Evolutionary conservation across 2,797 vertebrate species (phyloP).

Genomic region (Cossypha niveicapilla): DNA sequence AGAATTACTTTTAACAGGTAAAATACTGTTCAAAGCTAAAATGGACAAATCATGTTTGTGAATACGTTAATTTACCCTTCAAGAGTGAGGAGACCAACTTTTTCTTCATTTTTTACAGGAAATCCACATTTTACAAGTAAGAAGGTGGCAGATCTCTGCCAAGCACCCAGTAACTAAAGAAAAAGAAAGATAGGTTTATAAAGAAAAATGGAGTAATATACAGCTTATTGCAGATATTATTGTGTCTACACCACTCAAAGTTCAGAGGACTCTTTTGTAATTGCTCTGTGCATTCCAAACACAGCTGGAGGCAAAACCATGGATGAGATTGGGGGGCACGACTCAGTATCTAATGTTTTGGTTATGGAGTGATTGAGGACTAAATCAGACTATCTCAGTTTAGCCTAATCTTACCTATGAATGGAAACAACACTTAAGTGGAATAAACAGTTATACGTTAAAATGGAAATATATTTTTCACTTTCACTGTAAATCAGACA

Average conservation of each 20-base stretch:
- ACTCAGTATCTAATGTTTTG: background rate
- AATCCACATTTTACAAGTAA: background rate
- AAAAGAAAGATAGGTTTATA: background rate
- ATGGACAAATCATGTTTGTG: background rate
- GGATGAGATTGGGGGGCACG: accelerated
- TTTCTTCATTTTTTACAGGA: background rate
- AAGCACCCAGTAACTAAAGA: background rate
- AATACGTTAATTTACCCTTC: background rate
- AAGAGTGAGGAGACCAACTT: background rate
- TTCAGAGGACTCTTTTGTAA: background rate
- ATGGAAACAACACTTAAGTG: background rate
- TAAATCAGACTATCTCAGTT: background rate
- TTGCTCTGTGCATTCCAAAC: background rate
- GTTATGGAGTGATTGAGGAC: background rate
- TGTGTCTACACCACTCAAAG: background rate
- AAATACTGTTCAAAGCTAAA: background rate
- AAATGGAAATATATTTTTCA: slow-evolving; percentile 35
- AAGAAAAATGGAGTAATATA: background rate
- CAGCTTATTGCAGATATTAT: background rate
- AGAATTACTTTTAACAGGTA: background rate
- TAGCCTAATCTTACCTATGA: background rate
- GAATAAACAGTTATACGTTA: background rate
- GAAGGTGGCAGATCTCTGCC: background rate
- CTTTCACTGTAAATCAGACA: background rate
- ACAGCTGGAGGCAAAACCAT: background rate